phyloP scores from a whole-genome alignment of 2,888 invertebrate genomes.

The Junonia oenone region DNA sequence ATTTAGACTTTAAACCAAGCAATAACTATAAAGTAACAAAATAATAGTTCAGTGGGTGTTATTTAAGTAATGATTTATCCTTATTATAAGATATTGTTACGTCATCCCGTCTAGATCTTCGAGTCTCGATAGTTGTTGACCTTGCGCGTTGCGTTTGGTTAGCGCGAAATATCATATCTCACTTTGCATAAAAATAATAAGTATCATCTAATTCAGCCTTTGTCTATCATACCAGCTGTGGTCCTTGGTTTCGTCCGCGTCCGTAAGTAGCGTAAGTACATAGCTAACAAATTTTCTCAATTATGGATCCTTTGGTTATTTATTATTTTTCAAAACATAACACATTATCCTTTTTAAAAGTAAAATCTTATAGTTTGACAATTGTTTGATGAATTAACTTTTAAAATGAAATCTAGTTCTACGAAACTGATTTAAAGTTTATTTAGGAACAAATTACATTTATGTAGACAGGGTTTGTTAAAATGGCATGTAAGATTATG shows the following conservation, averaged over 20 bases:
- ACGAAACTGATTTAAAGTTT: too few species aligned
- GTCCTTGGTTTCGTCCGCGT: neutral
- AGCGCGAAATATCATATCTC: neutral
- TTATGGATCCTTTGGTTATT: too few species aligned
- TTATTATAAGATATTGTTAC: conserved; percentile 6
- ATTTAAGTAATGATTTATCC: neutral
- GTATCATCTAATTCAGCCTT: neutral
- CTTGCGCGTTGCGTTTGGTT: conserved; percentile 4
- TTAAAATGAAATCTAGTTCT: too few species aligned
- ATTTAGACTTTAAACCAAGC: neutral
- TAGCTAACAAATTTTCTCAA: too few species aligned
- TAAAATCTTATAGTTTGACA: too few species aligned
- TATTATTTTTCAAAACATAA: too few species aligned
- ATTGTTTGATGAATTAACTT: too few species aligned
- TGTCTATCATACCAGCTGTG: neutral
- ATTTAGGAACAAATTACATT: too few species aligned
- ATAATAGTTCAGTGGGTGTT: neutral
- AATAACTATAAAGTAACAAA: neutral
- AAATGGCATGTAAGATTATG: too few species aligned
- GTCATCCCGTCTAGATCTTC: conserved; percentile 8
- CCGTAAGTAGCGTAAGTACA: too few species aligned
- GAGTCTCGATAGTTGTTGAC: conserved; percentile 14
- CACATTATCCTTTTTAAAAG: too few species aligned
- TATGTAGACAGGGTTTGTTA: too few species aligned
- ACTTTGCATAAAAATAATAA: conserved; percentile 1